Evolutionary conservation across 1,140 invertebrate genomes (phyloP), one percentile per base, ranked within the genome.

Genomic region (Papilio machaon): DNA sequence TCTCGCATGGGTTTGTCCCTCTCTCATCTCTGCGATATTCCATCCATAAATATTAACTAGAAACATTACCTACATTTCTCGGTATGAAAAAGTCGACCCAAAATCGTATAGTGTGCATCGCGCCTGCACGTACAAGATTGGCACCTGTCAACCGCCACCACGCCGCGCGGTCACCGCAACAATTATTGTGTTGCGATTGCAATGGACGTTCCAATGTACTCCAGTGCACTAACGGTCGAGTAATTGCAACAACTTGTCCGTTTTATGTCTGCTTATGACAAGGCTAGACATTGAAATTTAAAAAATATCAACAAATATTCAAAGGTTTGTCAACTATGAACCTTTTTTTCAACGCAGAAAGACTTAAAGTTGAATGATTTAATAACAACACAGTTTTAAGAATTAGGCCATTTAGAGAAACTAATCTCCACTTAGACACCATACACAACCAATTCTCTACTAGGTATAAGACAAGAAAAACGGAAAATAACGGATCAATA

Each of bases 131-230:
- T 86, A 86, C 82, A 87, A 92, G 90, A 92, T 93, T 92, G 91
- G 88, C 91, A 93, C 91, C 91, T 92, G 91, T 92, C 91, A 91
- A 88, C 88, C 83, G 82, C 82, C 74, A 87, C 84, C 85, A 91
- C 90, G 90, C 86, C 82, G 82, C 79, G 80, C 84, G 87, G 47
- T 80, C 87, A 89, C 89, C 87, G 83, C 88, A 78, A 76, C 85
- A 82, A 80, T 84, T 82, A 81, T 83, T 86, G 83, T 84, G 80
- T 81, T 79, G 73, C 84, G 78, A 73, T 79, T 43, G 79, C 11
- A 70, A 35, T 38, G 11, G 60, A 70, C 60, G 11, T 15, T 70
- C 64, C 5, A 70, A 70, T 70, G 47, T 49, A 70, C 23, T 30
- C 23, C 30, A 7, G 7, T 35, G 11, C 5, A 70, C 64, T 70